These are phyloP conservation scores for Mareca penelope DNA, from an alignment of 2,797 vertebrate genomes.

Conservation along the genomic window DNA sequence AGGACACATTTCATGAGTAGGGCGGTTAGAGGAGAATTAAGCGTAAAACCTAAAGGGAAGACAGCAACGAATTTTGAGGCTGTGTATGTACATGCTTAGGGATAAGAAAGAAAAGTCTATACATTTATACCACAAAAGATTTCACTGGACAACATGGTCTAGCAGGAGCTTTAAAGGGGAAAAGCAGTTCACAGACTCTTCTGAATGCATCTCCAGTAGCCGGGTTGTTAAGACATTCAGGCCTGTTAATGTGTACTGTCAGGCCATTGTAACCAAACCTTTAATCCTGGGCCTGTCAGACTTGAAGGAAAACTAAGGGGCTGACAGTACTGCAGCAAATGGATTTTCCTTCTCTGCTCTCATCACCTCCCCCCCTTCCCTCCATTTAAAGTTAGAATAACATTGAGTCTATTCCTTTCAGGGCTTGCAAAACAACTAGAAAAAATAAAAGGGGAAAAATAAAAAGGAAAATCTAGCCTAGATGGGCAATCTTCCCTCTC, in stretches of 20 bases:
- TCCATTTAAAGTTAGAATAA: slow-evolving; percentile 59
- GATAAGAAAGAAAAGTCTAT: slow-evolving; percentile 38
- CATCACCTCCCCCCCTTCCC: slow-evolving; percentile 37
- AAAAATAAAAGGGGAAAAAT: not conserved
- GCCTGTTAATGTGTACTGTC: slow-evolving; percentile 70
- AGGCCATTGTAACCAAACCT: slow-evolving; percentile 68
- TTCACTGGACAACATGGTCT: slow-evolving; percentile 52
- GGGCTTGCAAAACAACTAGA: slow-evolving; percentile 14
- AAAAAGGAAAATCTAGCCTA: not conserved
- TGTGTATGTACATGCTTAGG: not conserved
- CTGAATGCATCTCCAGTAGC: slow-evolving; percentile 69
- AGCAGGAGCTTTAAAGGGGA: slow-evolving; percentile 69
- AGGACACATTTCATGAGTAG: not conserved
- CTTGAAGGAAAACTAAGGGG: slow-evolving; percentile 59
- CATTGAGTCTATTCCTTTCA: slow-evolving; percentile 52
- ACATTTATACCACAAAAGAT: slow-evolving; percentile 63
- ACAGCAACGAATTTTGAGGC: not conserved
- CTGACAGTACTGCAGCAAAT: slow-evolving; percentile 45
- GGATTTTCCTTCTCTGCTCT: slow-evolving; percentile 65
- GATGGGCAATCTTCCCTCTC: not conserved
- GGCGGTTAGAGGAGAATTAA: not conserved
- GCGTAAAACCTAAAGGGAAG: not conserved
- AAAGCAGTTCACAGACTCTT: slow-evolving; percentile 74
- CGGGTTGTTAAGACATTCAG: slow-evolving; percentile 76
- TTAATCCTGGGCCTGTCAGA: slow-evolving; percentile 66